phyloP scores from a whole-genome alignment of 2,797 vertebrate genomes.

The Helostoma temminkii region DNA sequence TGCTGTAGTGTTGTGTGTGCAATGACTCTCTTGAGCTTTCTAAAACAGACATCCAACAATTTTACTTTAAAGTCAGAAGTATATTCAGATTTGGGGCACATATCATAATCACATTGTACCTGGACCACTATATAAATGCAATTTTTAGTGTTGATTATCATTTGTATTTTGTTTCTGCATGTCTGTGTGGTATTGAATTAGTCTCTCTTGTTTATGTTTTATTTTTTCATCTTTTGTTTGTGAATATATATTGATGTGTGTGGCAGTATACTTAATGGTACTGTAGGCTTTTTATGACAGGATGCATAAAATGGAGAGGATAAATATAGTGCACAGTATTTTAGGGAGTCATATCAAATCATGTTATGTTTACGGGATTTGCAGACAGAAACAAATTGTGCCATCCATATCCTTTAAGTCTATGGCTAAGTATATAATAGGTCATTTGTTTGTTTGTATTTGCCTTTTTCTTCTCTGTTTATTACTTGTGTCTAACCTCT shows the following conservation, averaged over 20 bases:
- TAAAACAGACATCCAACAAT: too few species aligned
- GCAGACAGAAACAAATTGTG: background rate
- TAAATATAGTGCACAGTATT: background rate
- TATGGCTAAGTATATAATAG: background rate
- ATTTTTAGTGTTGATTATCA: background rate
- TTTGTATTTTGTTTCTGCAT: background rate
- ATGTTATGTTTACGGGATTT: slow-evolving; percentile 6
- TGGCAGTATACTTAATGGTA: too few species aligned
- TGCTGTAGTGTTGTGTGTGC: background rate
- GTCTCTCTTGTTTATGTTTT: too few species aligned
- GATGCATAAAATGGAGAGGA: background rate
- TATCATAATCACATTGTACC: too few species aligned
- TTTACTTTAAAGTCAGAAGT: too few species aligned
- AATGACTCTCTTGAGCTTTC: too few species aligned
- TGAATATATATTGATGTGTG: too few species aligned
- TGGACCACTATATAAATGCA: too few species aligned
- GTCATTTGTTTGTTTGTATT: background rate
- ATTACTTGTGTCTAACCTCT: slow-evolving; percentile 9
- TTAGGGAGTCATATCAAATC: background rate
- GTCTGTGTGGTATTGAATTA: too few species aligned
- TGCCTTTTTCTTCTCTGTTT: background rate
- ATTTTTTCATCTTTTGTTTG: too few species aligned
- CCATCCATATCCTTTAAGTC: background rate
- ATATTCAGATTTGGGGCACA: too few species aligned
- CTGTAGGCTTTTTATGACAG: background rate